A percentile compares a stretch with the other conserved stretches of the same genome.
Evolutionary conservation across 1,140 invertebrate genomes (phyloP).

Genomic region (Batillaria attramentaria): DNA sequence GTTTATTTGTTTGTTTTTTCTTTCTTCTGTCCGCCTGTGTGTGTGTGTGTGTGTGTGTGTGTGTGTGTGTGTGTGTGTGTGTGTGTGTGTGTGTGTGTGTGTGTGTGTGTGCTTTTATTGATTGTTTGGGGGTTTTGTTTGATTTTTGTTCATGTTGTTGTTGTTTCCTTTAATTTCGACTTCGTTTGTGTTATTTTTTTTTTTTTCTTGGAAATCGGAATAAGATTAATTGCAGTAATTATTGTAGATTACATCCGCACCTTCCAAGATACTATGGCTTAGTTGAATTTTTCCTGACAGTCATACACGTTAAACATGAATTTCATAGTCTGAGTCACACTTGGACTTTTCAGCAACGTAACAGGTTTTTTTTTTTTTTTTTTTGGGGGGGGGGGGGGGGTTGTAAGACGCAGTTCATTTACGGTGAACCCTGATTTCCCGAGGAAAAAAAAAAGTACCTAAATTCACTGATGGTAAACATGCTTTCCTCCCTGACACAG

Average conservation of each 20-base stretch:
- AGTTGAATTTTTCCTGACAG: background rate
- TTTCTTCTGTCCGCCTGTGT: background rate
- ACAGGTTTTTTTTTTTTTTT: too few species aligned
- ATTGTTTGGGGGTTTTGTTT: background rate
- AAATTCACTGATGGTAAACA: background rate
- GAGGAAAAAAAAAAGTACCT: background rate
- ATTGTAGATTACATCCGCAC: background rate
- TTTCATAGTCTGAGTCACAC: too few species aligned
- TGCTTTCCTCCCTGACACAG: background rate
- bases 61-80: background rate
- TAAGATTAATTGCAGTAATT: background rate
- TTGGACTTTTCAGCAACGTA: too few species aligned
- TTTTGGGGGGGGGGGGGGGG: too few species aligned
- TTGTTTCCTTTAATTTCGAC: background rate
- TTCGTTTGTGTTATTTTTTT: background rate
- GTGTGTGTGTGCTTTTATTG: background rate
- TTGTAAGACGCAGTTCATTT: background rate
- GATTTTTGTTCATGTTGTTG: background rate
- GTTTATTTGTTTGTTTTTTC: background rate
- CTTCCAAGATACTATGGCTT: background rate
- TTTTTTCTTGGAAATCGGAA: background rate
- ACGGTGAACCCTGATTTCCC: background rate
- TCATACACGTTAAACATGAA: too few species aligned
- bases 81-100: background rate
- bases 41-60: conserved; percentile 13